phyloP scores from a whole-genome alignment of 1,140 invertebrate species.

The Calephelis nemesis region DNA sequence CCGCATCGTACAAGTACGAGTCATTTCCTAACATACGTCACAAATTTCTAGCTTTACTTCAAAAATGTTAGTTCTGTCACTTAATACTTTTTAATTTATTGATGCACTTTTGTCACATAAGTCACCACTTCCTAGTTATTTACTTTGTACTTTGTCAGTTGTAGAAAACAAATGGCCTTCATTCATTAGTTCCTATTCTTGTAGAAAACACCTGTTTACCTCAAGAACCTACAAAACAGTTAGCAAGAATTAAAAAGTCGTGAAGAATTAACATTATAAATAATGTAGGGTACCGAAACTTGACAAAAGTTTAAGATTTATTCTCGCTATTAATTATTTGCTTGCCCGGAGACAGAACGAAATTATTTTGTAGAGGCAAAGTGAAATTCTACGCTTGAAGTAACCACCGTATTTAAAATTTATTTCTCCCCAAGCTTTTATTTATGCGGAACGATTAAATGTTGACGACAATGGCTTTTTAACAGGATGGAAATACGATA shows the following conservation, averaged over 20 bases:
- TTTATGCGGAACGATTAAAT: conserved; percentile 44
- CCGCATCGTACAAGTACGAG: too few species aligned
- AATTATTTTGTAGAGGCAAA: conserved; percentile 61
- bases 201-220: conserved; percentile 1
- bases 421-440: conserved; percentile 42
- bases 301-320: conserved; percentile 66
- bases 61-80: too few species aligned
- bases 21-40: too few species aligned
- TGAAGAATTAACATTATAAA: conserved; percentile 52
- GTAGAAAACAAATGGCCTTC: too few species aligned
- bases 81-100: too few species aligned
- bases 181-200: background rate
- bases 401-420: conserved; percentile 47
- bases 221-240: conserved; percentile 17
- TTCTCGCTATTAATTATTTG: conserved; percentile 62
- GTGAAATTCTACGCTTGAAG: conserved; percentile 56
- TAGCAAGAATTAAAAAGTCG: conserved; percentile 37
- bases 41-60: too few species aligned
- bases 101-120: too few species aligned
- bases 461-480: conserved; percentile 42
- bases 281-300: conserved; percentile 53
- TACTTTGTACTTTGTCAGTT: too few species aligned
- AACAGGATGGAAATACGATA: conserved; percentile 28
- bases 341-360: conserved; percentile 54
- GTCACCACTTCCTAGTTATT: too few species aligned